phyloP scores from a whole-genome alignment of 2,113 vertebrate genomes.

The Platycercus adscitus region DNA sequence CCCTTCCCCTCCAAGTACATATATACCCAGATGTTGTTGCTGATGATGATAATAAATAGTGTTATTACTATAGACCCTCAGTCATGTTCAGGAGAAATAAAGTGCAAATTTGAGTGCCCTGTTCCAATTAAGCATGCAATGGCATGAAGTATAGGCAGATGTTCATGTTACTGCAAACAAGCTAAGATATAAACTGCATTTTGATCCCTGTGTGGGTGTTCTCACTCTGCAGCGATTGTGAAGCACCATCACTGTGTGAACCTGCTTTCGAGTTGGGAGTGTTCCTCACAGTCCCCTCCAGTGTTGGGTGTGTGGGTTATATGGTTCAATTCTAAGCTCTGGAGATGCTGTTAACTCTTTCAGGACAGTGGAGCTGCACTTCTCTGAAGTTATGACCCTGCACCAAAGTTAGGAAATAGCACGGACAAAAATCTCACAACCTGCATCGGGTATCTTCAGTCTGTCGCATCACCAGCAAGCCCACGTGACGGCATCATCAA shows the following conservation, averaged over 20 bases:
- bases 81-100: neutral
- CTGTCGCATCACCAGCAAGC: neutral
- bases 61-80: neutral
- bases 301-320: fast-evolving
- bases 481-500: neutral
- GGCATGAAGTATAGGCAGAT: neutral
- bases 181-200: neutral
- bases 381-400: neutral
- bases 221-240: neutral
- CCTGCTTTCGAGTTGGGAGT: neutral
- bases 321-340: neutral
- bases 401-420: neutral
- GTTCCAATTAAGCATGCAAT: neutral
- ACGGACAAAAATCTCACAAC: neutral
- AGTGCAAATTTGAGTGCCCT: neutral
- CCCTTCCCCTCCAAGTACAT: neutral
- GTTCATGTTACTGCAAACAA: neutral
- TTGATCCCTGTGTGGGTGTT: neutral
- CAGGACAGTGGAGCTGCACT: neutral
- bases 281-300: neutral
- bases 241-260: neutral
- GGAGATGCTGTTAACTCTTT: neutral
- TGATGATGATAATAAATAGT: neutral
- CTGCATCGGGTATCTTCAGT: neutral
- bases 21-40: neutral